Evolutionary conservation across 2,888 invertebrate species (phyloP), one percentile per base, ranked within the genome.

Genomic region (Agrochola lota): DNA sequence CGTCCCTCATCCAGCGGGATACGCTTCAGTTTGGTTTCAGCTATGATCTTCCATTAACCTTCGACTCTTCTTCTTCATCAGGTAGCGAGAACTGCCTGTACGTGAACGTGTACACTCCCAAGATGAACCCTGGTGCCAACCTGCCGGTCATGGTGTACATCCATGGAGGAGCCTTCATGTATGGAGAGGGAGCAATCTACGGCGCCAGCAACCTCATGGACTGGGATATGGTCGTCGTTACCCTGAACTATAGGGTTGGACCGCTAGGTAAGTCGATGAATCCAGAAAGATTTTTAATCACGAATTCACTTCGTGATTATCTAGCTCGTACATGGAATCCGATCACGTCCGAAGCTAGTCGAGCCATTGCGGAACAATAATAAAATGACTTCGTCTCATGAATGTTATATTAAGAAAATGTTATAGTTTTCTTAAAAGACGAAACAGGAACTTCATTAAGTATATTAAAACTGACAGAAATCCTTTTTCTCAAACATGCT

Each of bases 131-230:
- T 1, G 93, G 93, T 0, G 93, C 95, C 0, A 92, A 94, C 17
- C 94, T 97, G 49, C 98, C 98, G 0, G 98, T 98, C 0, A 86
- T 98, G 66, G 97, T 98, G 2, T 97, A 94, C 90, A 97, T 98
- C 78, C 98, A 98, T 85, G 98, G 98, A 0, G 97, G 98, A 0
- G 97, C 97, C 23, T 98, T 97, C 91, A 98, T 98, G 97, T 98
- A 97, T 86, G 98, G 98, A 0, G 93, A 96, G 4, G 97, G 97
- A 0, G 92, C 94, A 12, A 74, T 91, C 0, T 97, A 97, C 90
- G 97, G 97, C 1, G 97, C 97, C 0, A 92, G 96, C 15, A 95
- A 97, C 82, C 85, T 98, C 0, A 97, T 98, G 97, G 97, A 97
- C 71, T 93, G 95, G 68, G 97, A 98, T 84, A 94, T 98, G 9